phyloP scores from a whole-genome alignment of 2,113 vertebrate genomes.

The Sitta europaea region DNA sequence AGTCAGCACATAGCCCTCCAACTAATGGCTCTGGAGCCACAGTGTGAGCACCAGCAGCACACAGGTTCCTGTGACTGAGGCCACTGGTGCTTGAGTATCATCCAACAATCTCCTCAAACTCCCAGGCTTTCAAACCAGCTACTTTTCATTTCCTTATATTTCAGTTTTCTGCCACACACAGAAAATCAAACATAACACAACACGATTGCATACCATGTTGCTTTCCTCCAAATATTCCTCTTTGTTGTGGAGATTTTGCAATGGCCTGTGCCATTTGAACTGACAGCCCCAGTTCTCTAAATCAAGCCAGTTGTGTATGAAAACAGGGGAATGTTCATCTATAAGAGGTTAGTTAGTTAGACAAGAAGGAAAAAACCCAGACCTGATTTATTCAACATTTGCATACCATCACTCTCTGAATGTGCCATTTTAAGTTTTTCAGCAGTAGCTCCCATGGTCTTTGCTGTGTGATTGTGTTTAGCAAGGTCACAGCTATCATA shows the following conservation, averaged over 20 bases:
- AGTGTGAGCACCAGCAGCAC: accelerated
- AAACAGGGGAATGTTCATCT: neutral
- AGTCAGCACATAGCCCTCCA: neutral
- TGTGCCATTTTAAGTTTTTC: neutral
- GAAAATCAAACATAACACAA: neutral
- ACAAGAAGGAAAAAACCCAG: neutral
- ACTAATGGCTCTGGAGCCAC: neutral
- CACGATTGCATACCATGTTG: neutral
- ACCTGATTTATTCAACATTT: neutral
- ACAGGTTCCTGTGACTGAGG: neutral
- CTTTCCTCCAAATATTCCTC: neutral
- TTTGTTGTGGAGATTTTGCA: neutral
- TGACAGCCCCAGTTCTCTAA: neutral
- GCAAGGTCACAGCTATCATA: neutral
- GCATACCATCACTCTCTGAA: neutral
- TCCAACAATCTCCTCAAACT: neutral
- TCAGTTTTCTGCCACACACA: neutral
- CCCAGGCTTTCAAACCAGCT: neutral
- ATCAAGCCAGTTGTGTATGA: neutral
- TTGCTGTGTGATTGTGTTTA: neutral
- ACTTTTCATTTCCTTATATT: neutral
- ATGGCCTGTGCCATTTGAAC: neutral
- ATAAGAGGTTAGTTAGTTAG: neutral
- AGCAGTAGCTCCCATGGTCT: neutral
- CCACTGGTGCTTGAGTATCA: neutral